Percentiles rank a stretch among this genome's conserved stretches.
phyloP scores from a whole-genome alignment of 2,797 vertebrate genomes.

The Rhinichthys osculus region DNA sequence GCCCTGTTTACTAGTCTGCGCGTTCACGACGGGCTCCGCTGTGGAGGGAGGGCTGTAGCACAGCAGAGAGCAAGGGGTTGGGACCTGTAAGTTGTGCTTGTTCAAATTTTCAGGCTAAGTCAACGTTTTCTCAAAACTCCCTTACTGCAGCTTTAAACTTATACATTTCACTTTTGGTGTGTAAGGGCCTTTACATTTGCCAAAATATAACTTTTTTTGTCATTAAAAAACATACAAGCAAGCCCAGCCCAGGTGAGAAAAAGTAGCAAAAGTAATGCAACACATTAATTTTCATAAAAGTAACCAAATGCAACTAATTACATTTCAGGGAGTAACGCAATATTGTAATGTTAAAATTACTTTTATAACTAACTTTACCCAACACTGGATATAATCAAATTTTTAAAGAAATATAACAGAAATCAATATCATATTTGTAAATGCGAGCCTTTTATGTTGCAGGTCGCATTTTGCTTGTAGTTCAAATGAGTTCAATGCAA shows the following conservation, averaged over 20 bases:
- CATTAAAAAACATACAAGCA: neutral
- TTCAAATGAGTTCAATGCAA: conserved; percentile 60
- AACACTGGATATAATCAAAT: neutral
- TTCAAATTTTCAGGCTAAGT: too few relatives aligned
- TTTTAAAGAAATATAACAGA: neutral
- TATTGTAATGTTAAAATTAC: neutral
- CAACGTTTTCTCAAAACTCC: too few relatives aligned
- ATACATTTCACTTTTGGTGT: neutral
- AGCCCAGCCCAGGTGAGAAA: neutral
- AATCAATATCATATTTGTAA: conserved; percentile 30
- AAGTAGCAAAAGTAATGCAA: neutral
- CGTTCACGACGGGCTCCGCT: too few relatives aligned
- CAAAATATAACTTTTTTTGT: neutral
- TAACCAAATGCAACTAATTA: neutral
- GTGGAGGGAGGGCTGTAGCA: too few relatives aligned
- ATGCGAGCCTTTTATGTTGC: neutral
- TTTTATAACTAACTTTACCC: neutral
- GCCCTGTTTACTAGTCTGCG: too few relatives aligned
- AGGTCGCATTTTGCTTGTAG: conserved; percentile 24
- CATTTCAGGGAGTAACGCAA: neutral
- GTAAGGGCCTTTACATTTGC: neutral
- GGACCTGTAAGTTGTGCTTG: too few relatives aligned
- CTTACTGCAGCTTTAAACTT: neutral
- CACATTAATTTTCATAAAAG: neutral
- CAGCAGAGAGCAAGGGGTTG: too few relatives aligned